These are phyloP conservation scores for Drosophila melanica DNA, from an alignment of 1,140 invertebrate species.

Conservation along the genomic window DNA sequence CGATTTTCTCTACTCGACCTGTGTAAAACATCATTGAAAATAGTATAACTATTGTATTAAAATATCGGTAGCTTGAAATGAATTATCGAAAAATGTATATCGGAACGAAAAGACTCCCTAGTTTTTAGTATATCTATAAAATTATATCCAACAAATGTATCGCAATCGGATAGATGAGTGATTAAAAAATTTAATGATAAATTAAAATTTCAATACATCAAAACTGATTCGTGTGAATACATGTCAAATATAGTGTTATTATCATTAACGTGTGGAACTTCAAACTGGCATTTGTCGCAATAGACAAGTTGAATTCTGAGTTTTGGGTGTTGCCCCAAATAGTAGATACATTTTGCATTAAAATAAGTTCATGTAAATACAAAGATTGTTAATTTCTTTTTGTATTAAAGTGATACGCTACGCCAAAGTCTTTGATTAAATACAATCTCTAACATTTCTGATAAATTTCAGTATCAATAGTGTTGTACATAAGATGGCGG, in stretches of 20 bases:
- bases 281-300: conserved; percentile 18
- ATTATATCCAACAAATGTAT: conserved; percentile 40
- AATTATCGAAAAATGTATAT: background rate
- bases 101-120: background rate
- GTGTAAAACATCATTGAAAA: too few species aligned
- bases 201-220: conserved; percentile 15
- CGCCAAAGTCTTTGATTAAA: background rate
- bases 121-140: conserved; percentile 4
- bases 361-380: conserved; percentile 42
- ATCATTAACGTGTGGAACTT: conserved; percentile 13
- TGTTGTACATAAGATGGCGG: conserved; percentile 59
- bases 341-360: conserved; percentile 43
- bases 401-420: background rate
- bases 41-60: too few species aligned
- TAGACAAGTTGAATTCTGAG: conserved; percentile 16
- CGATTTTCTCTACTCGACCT: too few species aligned
- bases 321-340: conserved; percentile 45
- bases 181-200: conserved; percentile 40
- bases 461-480: conserved; percentile 29
- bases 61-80: too few species aligned
- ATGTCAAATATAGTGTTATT: conserved; percentile 30
- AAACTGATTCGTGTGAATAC: conserved; percentile 23
- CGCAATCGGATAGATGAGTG: conserved; percentile 47
- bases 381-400: conserved; percentile 26
- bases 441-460: too few species aligned